Percentiles rank a stretch among this genome's conserved stretches.
Evolutionary conservation across 2,797 vertebrate genomes (phyloP).

Genomic region (Aulostomus chinensis): DNA sequence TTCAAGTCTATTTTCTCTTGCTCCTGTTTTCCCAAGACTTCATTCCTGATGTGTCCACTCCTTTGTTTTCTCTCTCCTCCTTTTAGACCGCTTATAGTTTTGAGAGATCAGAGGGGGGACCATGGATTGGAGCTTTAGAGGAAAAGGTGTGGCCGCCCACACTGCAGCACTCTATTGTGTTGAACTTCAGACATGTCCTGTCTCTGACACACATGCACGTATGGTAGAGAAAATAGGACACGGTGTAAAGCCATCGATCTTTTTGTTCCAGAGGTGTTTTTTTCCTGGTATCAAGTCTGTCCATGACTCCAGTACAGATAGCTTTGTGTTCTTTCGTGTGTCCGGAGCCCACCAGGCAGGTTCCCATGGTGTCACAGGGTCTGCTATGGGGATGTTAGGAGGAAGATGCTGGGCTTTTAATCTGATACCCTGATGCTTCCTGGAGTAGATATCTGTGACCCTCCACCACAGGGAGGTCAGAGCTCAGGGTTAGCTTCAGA

Average conservation of each 20-base stretch:
- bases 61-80: conserved; percentile 12
- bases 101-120: conserved; percentile 32
- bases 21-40: conserved; percentile 11
- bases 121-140: conserved; percentile 46
- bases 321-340: conserved; percentile 58
- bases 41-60: conserved; percentile 28
- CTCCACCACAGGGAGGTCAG: conserved; percentile 12
- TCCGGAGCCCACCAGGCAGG: conserved; percentile 14
- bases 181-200: conserved; percentile 45
- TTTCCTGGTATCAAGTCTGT: conserved; percentile 44
- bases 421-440: conserved; percentile 2
- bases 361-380: conserved; percentile 40
- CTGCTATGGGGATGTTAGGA: background rate
- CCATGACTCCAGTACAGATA: conserved; percentile 46
- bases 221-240: conserved; percentile 18
- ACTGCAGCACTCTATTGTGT: conserved; percentile 65
- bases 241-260: conserved; percentile 27
- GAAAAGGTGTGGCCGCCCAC: conserved; percentile 76
- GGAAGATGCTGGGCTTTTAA: background rate
- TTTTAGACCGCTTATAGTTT: conserved; percentile 41
- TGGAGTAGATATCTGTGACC: conserved; percentile 3
- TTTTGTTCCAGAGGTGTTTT: conserved; percentile 42
- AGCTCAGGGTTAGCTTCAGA: conserved; percentile 1
- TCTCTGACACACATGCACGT: conserved; percentile 32
- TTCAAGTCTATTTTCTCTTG: conserved; percentile 9